Evolutionary conservation across 1,140 invertebrate genomes (phyloP).

Genomic region (Drosophila tsacasi): DNA sequence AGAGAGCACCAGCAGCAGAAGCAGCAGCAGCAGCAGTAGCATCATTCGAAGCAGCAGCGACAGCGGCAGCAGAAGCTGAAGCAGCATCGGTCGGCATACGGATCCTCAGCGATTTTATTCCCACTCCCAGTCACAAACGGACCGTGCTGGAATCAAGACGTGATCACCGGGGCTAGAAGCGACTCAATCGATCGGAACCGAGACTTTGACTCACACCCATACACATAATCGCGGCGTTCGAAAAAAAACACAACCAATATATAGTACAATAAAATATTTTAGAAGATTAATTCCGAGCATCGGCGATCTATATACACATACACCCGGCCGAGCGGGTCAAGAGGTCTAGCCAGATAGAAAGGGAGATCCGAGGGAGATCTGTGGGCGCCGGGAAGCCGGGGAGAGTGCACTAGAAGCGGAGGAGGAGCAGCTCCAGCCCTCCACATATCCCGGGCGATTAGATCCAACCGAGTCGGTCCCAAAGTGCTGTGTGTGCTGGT

Average conservation of each 20-base stretch:
- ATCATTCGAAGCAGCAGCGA: too few species aligned
- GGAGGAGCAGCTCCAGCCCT: constrained; percentile 41
- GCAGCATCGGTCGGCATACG: constrained; percentile 36
- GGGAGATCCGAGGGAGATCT: constrained; percentile 15
- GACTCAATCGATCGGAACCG: constrained; percentile 26
- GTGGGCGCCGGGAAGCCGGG: constrained; percentile 12
- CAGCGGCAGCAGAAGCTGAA: constrained; percentile 5
- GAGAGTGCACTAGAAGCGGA: constrained; percentile 20
- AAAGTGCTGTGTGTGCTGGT: constrained; percentile 12
- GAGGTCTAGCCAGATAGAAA: constrained; percentile 58
- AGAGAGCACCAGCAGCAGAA: constrained; percentile 28
- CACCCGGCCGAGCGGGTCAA: constrained; percentile 47
- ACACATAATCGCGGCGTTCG: constrained; percentile 39
- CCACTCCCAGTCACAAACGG: constrained; percentile 75
- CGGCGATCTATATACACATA: constrained; percentile 54
- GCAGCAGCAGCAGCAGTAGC: constrained; percentile 19
- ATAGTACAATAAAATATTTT: constrained; percentile 41
- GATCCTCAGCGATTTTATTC: constrained; percentile 75
- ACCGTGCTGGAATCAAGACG: constrained; percentile 80
- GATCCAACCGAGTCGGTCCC: constrained; percentile 8
- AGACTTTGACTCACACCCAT: constrained; percentile 35
- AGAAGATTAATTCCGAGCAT: constrained; percentile 60
- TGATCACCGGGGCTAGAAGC: constrained; percentile 65
- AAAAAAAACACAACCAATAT: constrained; percentile 28
- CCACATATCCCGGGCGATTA: constrained; percentile 20